Conservation (phyloP, 1,140 invertebrate genomes). For the Cotesia typhae region DNA sequence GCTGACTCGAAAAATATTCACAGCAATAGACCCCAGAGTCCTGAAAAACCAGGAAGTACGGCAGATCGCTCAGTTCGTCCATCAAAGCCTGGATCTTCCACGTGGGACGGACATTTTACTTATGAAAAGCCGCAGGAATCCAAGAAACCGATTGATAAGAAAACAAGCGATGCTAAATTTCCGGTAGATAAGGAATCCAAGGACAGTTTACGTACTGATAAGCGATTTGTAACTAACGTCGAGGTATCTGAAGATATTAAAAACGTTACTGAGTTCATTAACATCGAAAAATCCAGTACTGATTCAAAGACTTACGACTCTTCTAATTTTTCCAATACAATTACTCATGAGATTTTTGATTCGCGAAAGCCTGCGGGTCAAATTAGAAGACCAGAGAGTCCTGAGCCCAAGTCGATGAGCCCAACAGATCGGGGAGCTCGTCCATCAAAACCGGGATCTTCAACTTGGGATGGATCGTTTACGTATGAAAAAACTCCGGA, state of each 20-base stretch:
- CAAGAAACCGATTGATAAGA: background rate
- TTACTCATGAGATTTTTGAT: conserved; percentile 31
- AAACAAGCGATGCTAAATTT: conserved; percentile 16
- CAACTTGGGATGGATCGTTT: conserved; percentile 43
- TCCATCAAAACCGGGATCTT: conserved; percentile 35
- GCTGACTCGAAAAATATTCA: no score
- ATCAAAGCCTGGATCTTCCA: conserved; percentile 31
- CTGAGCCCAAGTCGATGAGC: conserved; percentile 35
- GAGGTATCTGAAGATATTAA: conserved; percentile 1
- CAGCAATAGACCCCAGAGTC: conserved; percentile 9
- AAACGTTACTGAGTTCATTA: conserved; percentile 13
- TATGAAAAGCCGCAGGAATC: conserved; percentile 17
- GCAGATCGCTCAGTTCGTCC: conserved; percentile 24
- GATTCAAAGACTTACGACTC: conserved; percentile 33
- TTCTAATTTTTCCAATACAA: conserved; percentile 28
- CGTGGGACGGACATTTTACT: conserved; percentile 39
- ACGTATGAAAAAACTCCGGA: conserved; percentile 32
- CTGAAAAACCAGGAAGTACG: conserved; percentile 28
- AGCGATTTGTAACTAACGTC: background rate
- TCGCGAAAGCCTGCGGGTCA: conserved; percentile 15
- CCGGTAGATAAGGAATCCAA: conserved; percentile 19
- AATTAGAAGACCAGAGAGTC: conserved; percentile 6
- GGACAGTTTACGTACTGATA: background rate
- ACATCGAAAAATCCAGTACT: conserved; percentile 28
- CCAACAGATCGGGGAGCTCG: conserved; percentile 29